Base-by-base conservation (phyloP, 2,113 vertebrate species). In the Hiodon tergisus region DNA sequence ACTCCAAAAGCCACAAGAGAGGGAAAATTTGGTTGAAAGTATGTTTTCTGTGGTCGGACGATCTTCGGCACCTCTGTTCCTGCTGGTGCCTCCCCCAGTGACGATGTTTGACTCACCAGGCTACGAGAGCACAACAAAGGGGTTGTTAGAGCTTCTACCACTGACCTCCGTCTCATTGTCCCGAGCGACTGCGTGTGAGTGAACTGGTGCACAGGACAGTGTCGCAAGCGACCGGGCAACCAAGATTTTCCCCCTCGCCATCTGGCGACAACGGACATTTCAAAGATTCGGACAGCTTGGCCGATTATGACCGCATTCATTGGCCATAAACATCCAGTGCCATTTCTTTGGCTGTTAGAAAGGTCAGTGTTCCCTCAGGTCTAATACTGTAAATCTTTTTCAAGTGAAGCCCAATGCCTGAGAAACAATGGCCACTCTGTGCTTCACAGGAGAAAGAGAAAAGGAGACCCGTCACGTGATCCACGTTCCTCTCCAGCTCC, bases 1-100 rank as follows among this genome's bases (percentile, higher is more conserved):
- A 73, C 80, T 84, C 72, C 72, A 71, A 82, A 81, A 73, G 57
- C 78, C 81, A 82, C 86, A 80, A 86, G 81, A 88, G 84, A 83
- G 78, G 76, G 74, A 81, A 77, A 77, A 80, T 78, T 82, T 86
- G 80, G 78, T 77, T 81, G 82, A 79, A 77, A 77, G 77, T 78
- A 72, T 81, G 78, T 78, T 78, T 79, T 81, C 31, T 67, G 71
- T 74, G 76, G 72, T 78, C 72, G 51, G 51, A 60, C 81, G 50
- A 79, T 71, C 80, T 81, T 77, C 75, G 71, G 66, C 69, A 67
- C 71, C 54, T 58, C 59, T 55, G 14, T 46, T 59, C 9, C 54
- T 60, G 46, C 46, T 47, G 16, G 54, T 46, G 69, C 69, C 52
- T 31, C 31, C 31, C 31, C 31, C 31, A 31, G 31, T 31, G 31